Conservation (phyloP, 2,113 vertebrate genomes). For the Pipra filicauda region DNA sequence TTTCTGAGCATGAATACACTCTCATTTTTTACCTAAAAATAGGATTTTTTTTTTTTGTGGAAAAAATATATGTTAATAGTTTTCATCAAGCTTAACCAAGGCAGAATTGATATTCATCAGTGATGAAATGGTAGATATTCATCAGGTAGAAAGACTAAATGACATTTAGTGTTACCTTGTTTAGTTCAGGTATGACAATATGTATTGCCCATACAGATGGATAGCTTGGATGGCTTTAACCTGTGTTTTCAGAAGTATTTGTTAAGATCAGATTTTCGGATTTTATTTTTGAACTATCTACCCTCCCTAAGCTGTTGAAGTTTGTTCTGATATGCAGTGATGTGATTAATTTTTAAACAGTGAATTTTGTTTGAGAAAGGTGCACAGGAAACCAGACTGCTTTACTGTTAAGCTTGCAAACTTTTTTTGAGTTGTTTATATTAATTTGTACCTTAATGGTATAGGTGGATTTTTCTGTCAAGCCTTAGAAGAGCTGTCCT, state of each 20-base stretch:
- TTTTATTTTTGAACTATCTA: background rate
- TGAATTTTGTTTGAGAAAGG: background rate
- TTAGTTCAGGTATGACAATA: background rate
- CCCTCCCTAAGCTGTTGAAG: background rate
- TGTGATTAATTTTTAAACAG: background rate
- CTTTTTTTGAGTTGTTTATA: background rate
- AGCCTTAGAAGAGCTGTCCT: background rate
- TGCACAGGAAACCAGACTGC: background rate
- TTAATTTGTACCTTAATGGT: background rate
- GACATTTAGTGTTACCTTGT: background rate
- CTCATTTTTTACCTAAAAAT: background rate
- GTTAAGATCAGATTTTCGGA: background rate
- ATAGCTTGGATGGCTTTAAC: background rate
- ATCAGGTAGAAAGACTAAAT: background rate
- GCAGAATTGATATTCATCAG: background rate
- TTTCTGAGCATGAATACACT: background rate
- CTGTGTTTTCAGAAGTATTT: background rate
- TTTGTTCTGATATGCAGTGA: rapidly evolving
- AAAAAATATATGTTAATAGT: background rate
- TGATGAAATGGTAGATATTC: background rate
- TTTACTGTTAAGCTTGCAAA: background rate
- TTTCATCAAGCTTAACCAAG: background rate
- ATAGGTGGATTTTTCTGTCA: background rate
- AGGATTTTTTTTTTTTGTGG: rapidly evolving
- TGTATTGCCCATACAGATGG: background rate